Evolutionary conservation across 64 coral and sea anemone species (phyloP).

Genomic region (Montipora sp.): DNA sequence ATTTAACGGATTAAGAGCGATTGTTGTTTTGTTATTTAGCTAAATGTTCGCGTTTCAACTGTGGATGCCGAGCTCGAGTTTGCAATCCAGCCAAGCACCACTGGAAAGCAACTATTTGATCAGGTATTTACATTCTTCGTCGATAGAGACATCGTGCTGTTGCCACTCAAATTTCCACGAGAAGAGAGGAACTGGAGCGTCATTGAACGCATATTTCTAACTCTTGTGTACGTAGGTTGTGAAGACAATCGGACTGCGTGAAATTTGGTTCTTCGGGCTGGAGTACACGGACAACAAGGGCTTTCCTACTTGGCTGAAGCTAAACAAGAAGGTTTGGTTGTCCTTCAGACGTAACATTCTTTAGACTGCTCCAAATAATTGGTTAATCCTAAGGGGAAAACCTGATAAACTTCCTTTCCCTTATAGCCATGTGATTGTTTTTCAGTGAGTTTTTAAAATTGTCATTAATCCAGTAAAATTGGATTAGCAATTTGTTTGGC

Average conservation of each 20-base stretch:
- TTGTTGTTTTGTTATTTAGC: constrained; percentile 44
- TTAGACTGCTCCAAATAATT: no score
- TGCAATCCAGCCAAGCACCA: constrained; percentile 95
- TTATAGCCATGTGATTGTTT: background rate
- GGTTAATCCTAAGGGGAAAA: background rate
- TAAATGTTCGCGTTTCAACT: constrained; percentile 91
- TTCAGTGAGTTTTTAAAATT: background rate
- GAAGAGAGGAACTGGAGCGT: constrained; percentile 1
- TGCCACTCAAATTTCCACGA: background rate
- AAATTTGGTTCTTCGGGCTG: constrained; percentile 96
- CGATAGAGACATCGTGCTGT: background rate
- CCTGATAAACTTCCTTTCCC: background rate
- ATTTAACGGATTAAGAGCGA: background rate
- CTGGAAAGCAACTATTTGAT: constrained; percentile 97
- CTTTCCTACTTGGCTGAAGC: constrained; percentile 79
- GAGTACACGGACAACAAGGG: constrained; percentile 90
- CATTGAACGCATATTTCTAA: constrained; percentile 7
- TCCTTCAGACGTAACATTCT: no score
- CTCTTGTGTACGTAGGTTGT: constrained; percentile 70
- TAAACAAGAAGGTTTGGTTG: constrained; percentile 88
- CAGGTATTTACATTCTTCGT: constrained; percentile 61
- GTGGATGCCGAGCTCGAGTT: constrained; percentile 98
- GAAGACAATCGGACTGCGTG: constrained; percentile 92
- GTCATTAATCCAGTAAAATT: no score
- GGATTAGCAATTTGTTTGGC: background rate